Evolutionary conservation across 2,797 vertebrate species (phyloP), one percentile per base, ranked within the genome.

Genomic region (Gymnoscopelus microlampas): DNA sequence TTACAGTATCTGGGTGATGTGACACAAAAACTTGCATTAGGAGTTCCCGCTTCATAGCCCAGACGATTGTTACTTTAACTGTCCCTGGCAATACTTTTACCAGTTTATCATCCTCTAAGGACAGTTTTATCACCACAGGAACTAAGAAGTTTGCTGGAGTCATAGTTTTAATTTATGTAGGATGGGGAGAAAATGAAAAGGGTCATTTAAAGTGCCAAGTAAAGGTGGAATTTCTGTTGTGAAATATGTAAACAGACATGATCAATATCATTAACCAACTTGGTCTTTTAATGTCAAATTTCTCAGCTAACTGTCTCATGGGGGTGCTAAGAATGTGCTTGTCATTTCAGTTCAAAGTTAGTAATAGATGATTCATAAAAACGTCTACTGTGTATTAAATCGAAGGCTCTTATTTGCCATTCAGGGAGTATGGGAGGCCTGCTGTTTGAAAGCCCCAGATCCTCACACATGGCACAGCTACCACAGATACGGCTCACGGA

Each of bases 391-490:
- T 83, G 76, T 85, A 88, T 86, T 87, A 84, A 84, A 85, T 73
- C 73, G 64, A 75, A 83, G 66, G 80, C 78, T 69, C 77, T 79
- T 87, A 79, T 84, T 82, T 89, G 85, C 82, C 82, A 89, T 84
- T 91, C 77, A 70, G 89, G 88, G 86, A 85, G 83, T 74, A 80
- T 78, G 82, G 88, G 90, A 91, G 90, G 85, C 90, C 90, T 88
- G 91, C 92, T 93, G 92, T 91, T 93, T 87, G 88, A 92, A 94
- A 88, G 92, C 93, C 79, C 90, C 81, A 94, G 92, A 92, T 91
- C 90, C 91, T 91, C 93, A 93, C 90, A 93, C 92, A 93, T 93
- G 93, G 92, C 81, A 88, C 79, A 86, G 89, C 85, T 88, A 91
- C 88, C 86, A 84, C 87, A 91, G 90, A 91, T 89, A 92, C 90